Evolutionary conservation across 1,140 invertebrate species (phyloP).

Genomic region (Dinothrombium tinctorium): DNA sequence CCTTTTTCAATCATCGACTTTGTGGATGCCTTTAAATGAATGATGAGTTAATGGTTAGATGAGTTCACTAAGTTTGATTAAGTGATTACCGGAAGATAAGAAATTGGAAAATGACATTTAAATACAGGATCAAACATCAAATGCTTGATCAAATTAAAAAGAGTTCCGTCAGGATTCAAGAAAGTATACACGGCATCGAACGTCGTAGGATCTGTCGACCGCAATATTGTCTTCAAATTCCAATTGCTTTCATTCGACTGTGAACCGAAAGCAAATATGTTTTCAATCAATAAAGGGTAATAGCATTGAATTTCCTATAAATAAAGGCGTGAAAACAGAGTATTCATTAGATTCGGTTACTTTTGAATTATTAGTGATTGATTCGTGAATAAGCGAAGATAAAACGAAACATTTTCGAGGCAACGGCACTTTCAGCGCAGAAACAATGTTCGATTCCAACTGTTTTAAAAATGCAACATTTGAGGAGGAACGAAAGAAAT

Average conservation of each 20-base stretch:
- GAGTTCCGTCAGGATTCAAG: conserved; percentile 47
- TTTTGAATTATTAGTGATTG: no score
- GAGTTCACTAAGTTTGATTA: conserved; percentile 16
- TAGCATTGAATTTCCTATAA: not conserved
- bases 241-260: conserved; percentile 36
- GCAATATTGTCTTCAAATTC: conserved; percentile 42
- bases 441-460: no score
- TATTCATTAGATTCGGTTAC: no score
- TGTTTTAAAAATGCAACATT: no score
- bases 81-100: conserved; percentile 44
- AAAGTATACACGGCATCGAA: conserved; percentile 45
- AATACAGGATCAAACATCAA: conserved; percentile 48
- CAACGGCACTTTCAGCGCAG: no score
- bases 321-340: no score
- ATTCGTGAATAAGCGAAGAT: no score
- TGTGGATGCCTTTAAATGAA: conserved; percentile 33
- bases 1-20: conserved; percentile 45
- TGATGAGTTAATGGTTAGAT: not conserved
- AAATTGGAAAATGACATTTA: conserved; percentile 55
- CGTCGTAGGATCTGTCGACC: conserved; percentile 28
- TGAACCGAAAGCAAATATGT: conserved; percentile 38
- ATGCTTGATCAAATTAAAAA: conserved; percentile 56
- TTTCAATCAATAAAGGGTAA: conserved; percentile 31
- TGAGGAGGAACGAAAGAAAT: no score
- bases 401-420: no score